These are phyloP conservation scores for Sula dactylatra DNA, from an alignment of 2,113 vertebrate genomes.

Conservation along the genomic window DNA sequence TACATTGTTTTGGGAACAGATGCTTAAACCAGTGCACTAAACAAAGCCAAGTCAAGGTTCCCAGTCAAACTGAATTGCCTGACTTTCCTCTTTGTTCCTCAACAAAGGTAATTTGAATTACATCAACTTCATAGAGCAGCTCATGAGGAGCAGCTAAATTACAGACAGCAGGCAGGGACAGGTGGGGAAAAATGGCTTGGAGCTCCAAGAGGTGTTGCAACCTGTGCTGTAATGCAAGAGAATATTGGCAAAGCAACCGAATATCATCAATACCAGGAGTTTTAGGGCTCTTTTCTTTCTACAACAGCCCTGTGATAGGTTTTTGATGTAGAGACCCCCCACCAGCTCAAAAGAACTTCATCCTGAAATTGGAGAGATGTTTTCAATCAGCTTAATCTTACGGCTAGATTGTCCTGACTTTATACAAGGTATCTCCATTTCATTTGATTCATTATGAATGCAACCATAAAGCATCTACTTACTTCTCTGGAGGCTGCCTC, in stretches of 20 bases:
- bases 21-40: not conserved
- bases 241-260: not conserved
- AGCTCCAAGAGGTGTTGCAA: not conserved
- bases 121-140: not conserved
- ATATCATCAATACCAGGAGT: not conserved
- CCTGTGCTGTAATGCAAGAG: not conserved
- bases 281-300: not conserved
- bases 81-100: not conserved
- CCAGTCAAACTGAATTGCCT: not conserved
- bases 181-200: not conserved
- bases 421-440: not conserved
- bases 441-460: not conserved
- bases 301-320: not conserved
- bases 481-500: not conserved
- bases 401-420: not conserved
- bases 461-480: not conserved
- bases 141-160: constrained; percentile 14
- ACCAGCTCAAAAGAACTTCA: not conserved
- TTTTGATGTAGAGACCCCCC: not conserved
- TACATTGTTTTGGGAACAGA: not conserved
- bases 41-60: not conserved
- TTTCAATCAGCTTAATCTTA: not conserved
- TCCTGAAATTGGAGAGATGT: not conserved
- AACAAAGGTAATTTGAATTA: not conserved
- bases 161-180: constrained; percentile 12